Conservation (phyloP, 2,888 invertebrate species). For the Calephelis perditalis region DNA sequence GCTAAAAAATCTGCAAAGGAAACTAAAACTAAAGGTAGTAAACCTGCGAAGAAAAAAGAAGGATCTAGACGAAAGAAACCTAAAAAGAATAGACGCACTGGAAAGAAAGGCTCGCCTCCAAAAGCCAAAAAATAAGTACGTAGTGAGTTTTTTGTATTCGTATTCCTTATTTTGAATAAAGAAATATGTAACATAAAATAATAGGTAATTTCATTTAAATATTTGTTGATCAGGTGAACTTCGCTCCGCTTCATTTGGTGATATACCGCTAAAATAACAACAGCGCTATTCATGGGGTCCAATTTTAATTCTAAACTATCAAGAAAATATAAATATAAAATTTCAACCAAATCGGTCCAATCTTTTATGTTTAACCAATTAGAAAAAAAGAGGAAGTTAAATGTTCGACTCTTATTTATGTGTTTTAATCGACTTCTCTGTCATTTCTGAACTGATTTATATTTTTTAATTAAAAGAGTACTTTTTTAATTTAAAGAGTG, state of each 20-base stretch:
- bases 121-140: slow-evolving; percentile 22
- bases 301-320: too few relatives aligned
- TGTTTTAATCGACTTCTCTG: too few relatives aligned
- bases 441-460: too few relatives aligned
- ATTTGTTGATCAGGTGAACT: not conserved
- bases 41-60: slow-evolving; percentile 24
- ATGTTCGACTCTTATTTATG: too few relatives aligned
- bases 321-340: too few relatives aligned
- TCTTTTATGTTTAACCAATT: too few relatives aligned
- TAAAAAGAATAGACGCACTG: slow-evolving; percentile 17
- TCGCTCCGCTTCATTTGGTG: not conserved
- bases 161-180: not conserved
- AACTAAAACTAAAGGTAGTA: slow-evolving; percentile 18
- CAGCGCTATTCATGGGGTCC: not conserved
- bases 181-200: not conserved
- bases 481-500: too few relatives aligned
- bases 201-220: not conserved
- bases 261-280: not conserved
- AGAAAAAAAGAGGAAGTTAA: too few relatives aligned
- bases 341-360: too few relatives aligned
- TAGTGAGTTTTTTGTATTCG: too few relatives aligned
- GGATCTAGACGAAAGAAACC: slow-evolving; percentile 22
- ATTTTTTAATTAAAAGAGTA: too few relatives aligned
- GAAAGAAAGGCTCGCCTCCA: slow-evolving; percentile 20
- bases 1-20: slow-evolving; percentile 26